Evolutionary conservation across 2,888 invertebrate species (phyloP), one percentile per base, ranked within the genome.

Genomic region (Stenurella melanura): DNA sequence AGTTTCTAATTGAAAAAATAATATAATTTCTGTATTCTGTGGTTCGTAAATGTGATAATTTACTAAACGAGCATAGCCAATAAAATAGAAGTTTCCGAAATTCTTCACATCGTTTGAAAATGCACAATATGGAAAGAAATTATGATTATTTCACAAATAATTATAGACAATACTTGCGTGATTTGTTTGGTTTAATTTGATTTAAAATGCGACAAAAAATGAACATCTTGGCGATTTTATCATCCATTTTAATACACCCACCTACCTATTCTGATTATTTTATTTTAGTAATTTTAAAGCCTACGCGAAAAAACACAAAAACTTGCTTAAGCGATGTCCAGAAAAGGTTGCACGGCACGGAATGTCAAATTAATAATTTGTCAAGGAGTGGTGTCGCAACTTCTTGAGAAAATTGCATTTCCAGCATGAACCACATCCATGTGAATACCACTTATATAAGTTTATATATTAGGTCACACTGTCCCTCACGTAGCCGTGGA

Each of bases 321-420:
- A n/a, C 42, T 38, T 64, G 34, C 38, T 42, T 12, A 42, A 64
- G n/a, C 9, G 64, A 64, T 64, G 1, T 34, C 64, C 64, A 34
- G 42, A 42, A 64, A 38, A 38, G 42, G 42, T 18, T 17, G 17
- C 42, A 21, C 12, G 4, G 42, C 42, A 19, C 21, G 19, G n/a
- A 15, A n/a, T 50, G n/a, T 50, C 6, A n/a, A 50, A 50, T 50
- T 50, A 50, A n/a, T 50, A 50, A 50, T 50, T 42, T 42, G 42
- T 42, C 12, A 42, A 11, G 15, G n/a, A n/a, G 4, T n/a, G 5
- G n/a, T n/a, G 1, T 50, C 12, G 50, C n/a, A 50, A 50, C 7
- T 12, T 42, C 42, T 42, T 50, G 5, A 5, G 15, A 50, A 50
- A 42, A 42, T 42, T 11, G 11, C 12, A 7, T 42, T 42, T 42